Evolutionary conservation across 2,113 vertebrate genomes (phyloP).

Genomic region (Epinephelus moara): DNA sequence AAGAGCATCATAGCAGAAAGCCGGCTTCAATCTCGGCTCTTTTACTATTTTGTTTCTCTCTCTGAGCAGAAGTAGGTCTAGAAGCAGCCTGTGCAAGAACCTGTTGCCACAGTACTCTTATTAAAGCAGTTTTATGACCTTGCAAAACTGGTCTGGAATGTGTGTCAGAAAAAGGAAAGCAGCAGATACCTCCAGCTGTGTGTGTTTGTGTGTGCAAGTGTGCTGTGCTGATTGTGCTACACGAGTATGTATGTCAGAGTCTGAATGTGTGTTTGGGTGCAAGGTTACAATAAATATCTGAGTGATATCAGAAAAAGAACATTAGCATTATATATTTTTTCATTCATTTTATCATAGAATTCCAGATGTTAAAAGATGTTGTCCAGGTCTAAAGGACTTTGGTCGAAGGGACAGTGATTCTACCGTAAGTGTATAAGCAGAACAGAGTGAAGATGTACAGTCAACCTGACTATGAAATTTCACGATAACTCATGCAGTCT

Average conservation of each 20-base stretch:
- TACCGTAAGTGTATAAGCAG: background rate
- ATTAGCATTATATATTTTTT: background rate
- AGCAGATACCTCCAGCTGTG: slow-evolving; percentile 20
- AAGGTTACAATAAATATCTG: too few relatives aligned
- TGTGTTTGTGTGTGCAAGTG: background rate
- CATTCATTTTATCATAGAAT: background rate
- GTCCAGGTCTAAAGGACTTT: background rate
- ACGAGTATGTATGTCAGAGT: background rate
- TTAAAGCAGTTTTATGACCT: slow-evolving; percentile 65
- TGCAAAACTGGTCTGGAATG: slow-evolving; percentile 68
- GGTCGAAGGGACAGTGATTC: background rate
- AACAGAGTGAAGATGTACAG: background rate
- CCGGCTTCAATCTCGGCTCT: background rate
- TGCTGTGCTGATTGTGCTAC: background rate
- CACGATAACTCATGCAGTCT: background rate
- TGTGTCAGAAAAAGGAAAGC: slow-evolving; percentile 52
- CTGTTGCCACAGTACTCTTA: slow-evolving; percentile 49
- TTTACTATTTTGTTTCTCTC: background rate
- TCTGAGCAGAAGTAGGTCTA: slow-evolving; percentile 32
- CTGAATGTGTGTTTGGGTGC: background rate
- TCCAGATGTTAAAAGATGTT: background rate
- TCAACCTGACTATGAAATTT: background rate
- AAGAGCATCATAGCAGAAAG: background rate
- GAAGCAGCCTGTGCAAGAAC: slow-evolving; percentile 44
- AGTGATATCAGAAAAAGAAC: background rate